These are phyloP conservation scores for Globodera rostochiensis DNA, from an alignment of 1,140 invertebrate species.

Conservation along the genomic window DNA sequence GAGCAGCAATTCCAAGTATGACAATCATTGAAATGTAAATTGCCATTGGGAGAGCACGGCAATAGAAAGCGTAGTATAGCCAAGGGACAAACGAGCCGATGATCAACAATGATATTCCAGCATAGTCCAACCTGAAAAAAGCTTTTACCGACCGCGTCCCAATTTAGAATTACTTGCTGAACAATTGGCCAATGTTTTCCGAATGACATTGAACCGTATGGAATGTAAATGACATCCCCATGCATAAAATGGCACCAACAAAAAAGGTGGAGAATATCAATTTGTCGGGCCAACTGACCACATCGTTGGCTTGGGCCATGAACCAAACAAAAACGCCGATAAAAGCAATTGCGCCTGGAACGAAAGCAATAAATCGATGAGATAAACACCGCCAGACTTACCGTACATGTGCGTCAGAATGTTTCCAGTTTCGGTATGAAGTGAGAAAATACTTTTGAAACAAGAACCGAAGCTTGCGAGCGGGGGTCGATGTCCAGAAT, in stretches of 20 bases:
- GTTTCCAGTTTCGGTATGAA: conserved; percentile 86
- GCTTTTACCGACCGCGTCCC: background rate
- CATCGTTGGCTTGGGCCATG: conserved; percentile 74
- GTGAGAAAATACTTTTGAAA: conserved; percentile 90
- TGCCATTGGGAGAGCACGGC: conserved; percentile 68
- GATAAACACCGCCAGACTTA: conserved; percentile 19
- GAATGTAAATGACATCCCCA: conserved; percentile 94
- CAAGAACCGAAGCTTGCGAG: conserved; percentile 92
- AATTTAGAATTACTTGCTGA: conserved; percentile 76
- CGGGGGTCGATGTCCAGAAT: conserved; percentile 90
- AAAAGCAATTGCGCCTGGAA: conserved; percentile 75
- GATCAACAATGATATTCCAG: conserved; percentile 94
- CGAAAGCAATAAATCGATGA: background rate
- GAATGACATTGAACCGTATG: conserved; percentile 98
- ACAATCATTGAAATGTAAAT: conserved; percentile 74
- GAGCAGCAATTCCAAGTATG: conserved; percentile 85
- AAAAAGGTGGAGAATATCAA: conserved; percentile 67
- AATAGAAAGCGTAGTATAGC: conserved; percentile 98
- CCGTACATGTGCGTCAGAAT: conserved; percentile 91
- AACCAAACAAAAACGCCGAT: conserved; percentile 82
- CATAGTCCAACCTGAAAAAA: conserved; percentile 81
- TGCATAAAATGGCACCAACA: conserved; percentile 68
- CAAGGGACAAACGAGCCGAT: conserved; percentile 99
- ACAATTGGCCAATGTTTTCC: conserved; percentile 87
- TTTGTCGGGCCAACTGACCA: conserved; percentile 57